These are phyloP conservation scores for Ceyx cyanopectus DNA, from an alignment of 2,113 vertebrate genomes.

Conservation along the genomic window DNA sequence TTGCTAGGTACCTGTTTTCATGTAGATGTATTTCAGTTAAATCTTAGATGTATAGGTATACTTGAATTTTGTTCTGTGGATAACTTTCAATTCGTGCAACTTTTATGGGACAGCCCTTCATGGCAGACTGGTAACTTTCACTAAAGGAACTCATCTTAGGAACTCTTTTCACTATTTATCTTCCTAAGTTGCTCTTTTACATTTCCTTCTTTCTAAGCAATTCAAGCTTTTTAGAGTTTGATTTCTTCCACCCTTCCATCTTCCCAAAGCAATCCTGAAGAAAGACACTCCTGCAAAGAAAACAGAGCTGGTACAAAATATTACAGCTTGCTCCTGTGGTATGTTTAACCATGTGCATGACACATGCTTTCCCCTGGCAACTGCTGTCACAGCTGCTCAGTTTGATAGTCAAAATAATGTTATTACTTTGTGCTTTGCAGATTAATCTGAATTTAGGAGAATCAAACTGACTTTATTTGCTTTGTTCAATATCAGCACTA, in stretches of 20 bases:
- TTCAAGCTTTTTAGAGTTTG: background rate
- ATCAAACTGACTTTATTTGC: conserved; percentile 58
- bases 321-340: conserved; percentile 13
- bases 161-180: background rate
- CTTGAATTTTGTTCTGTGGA: background rate
- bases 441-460: conserved; percentile 64
- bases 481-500: conserved; percentile 14
- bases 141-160: background rate
- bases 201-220: background rate
- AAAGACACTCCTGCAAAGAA: background rate
- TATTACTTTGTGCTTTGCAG: conserved; percentile 42
- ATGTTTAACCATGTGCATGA: conserved; percentile 30
- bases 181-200: background rate
- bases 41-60: background rate
- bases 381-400: conserved; percentile 49
- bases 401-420: conserved; percentile 69
- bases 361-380: conserved; percentile 20
- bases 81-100: background rate
- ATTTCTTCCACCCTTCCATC: background rate
- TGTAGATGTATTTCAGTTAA: too few species aligned
- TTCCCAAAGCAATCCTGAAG: background rate
- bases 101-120: background rate
- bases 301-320: background rate
- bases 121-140: background rate
- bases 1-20: too few species aligned